These are phyloP conservation scores for Chondrosia reniformis DNA, from an alignment of 37 sponge, comb jelly and placozoan genomes.

Conservation along the genomic window DNA sequence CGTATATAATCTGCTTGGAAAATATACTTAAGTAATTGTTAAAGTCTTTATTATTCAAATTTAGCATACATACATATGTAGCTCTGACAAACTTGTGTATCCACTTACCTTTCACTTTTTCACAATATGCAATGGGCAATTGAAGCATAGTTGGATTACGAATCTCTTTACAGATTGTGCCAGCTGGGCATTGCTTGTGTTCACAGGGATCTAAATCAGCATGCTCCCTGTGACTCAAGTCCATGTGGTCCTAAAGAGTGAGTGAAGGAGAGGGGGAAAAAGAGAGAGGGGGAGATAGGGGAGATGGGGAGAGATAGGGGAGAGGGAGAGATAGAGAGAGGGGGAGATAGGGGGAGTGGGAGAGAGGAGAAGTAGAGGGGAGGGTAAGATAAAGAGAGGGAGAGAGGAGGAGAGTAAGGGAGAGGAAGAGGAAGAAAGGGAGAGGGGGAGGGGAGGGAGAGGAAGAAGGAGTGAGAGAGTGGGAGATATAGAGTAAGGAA, in stretches of 20 bases:
- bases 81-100: neutral
- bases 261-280: neutral
- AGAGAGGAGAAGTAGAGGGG: neutral
- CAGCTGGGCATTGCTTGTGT: slow-evolving; percentile 19
- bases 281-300: neutral
- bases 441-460: neutral
- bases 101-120: neutral
- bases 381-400: neutral
- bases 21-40: too few species aligned
- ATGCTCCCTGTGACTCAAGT: neutral
- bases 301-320: neutral
- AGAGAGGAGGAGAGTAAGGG: neutral
- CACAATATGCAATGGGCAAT: slow-evolving; percentile 49
- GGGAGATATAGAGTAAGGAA: neutral
- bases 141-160: slow-evolving; percentile 23
- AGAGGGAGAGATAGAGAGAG: neutral
- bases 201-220: slow-evolving; percentile 29
- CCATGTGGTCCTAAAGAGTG: slow-evolving; percentile 59
- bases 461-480: neutral
- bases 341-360: neutral
- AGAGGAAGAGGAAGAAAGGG: neutral
- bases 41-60: too few species aligned
- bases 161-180: slow-evolving; percentile 16
- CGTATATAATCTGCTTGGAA: too few species aligned
- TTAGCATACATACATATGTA: neutral